A percentile compares a stretch with the other conserved stretches of the same genome.
Evolutionary conservation across 2,797 vertebrate species (phyloP).

Genomic region (Alfaro cultratus): DNA sequence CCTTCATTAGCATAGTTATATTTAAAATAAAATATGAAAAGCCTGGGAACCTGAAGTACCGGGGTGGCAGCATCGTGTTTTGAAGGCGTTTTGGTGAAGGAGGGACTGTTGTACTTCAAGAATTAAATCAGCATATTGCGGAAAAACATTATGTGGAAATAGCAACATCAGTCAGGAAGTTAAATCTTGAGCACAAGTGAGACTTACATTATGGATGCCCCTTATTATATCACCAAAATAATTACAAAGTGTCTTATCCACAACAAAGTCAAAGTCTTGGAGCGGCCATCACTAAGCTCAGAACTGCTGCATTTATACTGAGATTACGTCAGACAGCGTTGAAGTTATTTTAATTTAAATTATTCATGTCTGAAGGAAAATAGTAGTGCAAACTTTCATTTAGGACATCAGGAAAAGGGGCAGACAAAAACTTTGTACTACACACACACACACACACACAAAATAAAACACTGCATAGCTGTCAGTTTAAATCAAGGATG

Average conservation of each 20-base stretch:
- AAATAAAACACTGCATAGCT: background rate
- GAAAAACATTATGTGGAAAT: background rate
- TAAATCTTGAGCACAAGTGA: background rate
- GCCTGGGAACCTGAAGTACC: background rate
- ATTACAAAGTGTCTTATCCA: background rate
- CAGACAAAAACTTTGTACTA: background rate
- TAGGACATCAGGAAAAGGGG: background rate
- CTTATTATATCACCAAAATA: background rate
- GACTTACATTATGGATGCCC: background rate
- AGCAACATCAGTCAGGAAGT: background rate
- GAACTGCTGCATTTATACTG: background rate
- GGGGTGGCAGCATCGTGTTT: background rate
- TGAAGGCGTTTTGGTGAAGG: no score
- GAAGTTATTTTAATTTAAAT: background rate
- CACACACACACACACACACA: background rate
- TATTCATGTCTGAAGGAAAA: background rate
- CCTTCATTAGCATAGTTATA: background rate
- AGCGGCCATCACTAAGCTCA: background rate
- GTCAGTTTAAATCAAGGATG: background rate
- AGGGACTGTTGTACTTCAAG: background rate
- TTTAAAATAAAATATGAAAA: background rate
- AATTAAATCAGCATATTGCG: background rate
- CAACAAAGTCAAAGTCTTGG: background rate
- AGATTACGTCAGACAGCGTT: background rate
- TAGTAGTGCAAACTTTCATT: background rate